Base-by-base conservation (phyloP, 92 coral and sea anemone species). In the Phymanthus crucifer region DNA sequence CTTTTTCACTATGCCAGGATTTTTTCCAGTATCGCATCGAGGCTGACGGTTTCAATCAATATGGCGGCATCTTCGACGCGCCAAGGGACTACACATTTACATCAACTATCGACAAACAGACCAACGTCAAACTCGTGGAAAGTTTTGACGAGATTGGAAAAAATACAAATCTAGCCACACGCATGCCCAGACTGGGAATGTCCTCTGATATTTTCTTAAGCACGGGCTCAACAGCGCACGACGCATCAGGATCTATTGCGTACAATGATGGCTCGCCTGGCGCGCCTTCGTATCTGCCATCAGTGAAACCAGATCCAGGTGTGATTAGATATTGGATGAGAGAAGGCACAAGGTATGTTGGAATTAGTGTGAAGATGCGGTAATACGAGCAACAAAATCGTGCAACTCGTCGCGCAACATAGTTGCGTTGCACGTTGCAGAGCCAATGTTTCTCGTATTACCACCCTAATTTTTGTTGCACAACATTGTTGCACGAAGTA, bases 11-110 rank as follows among this genome's bases (percentile, higher is more conserved):
- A 18, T 29, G 61, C 19, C 83, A 86, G 91, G 76, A 87, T 32
- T 76, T 21, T 47, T 87, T 87, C 74, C 84, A 87, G 84, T 87
- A 87, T 74, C 82, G 86, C 5, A 87, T 87, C 52, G 91, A 87
- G 69, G 91, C 91, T 71, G 91, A 87, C 13, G 84, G 84, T 11
- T 40, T 38, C 4, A 72, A 78, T 31, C 78, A 75, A 23, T 77
- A 78, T 80, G 90, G 90, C 11, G 91, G 91, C 16, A 87, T 87
- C 71, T 87, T 83, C 79, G 74, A 83, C 19, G 88, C 81, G 31
- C 91, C 91, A 36, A 19, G 40, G 10, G 45, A 50, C 2, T 78
- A 78, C 81, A 77, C 84, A 17, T 87, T 87, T 37, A 13, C 70
- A 10, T 83, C 87, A 1, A 73, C 78, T 12, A 2, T 67, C 32